Evolutionary conservation across 2,113 vertebrate species (phyloP).

Genomic region (Fregetta grallaria): DNA sequence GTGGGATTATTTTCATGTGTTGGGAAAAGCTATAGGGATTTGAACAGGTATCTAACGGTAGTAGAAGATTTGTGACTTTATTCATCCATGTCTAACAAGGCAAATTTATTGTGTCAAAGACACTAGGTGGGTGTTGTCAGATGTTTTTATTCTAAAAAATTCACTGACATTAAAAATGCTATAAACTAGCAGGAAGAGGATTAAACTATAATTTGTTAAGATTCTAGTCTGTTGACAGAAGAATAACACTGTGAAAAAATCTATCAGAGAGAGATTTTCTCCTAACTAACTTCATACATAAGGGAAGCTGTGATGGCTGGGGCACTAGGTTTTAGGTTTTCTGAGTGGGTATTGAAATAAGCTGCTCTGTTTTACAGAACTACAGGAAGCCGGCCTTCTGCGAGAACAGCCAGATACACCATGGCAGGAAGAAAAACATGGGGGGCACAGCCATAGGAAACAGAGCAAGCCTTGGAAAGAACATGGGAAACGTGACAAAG

Average conservation of each 20-base stretch:
- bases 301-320: background rate
- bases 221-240: background rate
- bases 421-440: background rate
- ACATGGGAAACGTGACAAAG: background rate
- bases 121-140: background rate
- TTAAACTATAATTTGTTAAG: background rate
- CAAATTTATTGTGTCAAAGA: background rate
- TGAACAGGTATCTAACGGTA: background rate
- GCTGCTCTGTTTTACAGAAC: slow-evolving; percentile 67
- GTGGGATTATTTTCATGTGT: background rate
- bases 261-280: background rate
- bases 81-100: background rate
- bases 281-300: background rate
- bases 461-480: slow-evolving; percentile 45
- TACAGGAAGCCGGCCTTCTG: slow-evolving; percentile 72
- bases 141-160: background rate
- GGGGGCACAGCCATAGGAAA: background rate
- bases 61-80: background rate
- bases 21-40: background rate
- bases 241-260: background rate
- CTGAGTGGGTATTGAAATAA: background rate
- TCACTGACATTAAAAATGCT: background rate
- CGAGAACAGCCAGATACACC: slow-evolving; percentile 11
- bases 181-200: background rate
- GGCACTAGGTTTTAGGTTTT: background rate